Base-by-base conservation (phyloP, 2,888 invertebrate species). In the Bugula neritina region DNA sequence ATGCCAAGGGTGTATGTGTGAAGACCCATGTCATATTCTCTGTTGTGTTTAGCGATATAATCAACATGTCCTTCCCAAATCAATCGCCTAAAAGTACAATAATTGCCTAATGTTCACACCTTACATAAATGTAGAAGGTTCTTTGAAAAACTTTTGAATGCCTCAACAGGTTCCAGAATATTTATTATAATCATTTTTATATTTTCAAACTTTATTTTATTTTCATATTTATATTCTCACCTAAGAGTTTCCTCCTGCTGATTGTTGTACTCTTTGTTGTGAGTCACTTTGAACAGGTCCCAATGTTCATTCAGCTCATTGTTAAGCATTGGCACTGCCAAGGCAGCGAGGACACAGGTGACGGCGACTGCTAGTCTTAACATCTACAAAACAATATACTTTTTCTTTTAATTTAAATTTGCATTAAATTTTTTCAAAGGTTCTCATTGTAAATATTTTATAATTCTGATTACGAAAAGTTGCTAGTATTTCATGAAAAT, bases 31-130 rank as follows among this genome's bases (percentile, higher is more conserved):
- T 80, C 79, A 3, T 77, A 78, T 71, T 78, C 77, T 2, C 77
- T 71, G 73, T 81, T 81, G 75, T 81, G 81, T 52, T 75, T 71
- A 43, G 77, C 75, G 70, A 81, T 77, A 54, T 73, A 73, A 5
- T 73, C 72, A n/a, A 80, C 52, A 72, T 81, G 78, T 25, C 74
- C 74, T 74, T 80, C 80, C 78, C 78, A 80, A 52, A 80, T 78
- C 63, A 74, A 43, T 69, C 80, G 77, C 72, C 80, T 80, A 69
- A 54, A 75, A 74, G 57, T 5, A 57, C 10, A 57, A 10, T 13
- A n/a, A n/a, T n/a, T n/a, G n/a, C n/a, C n/a, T n/a, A n/a, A n/a
- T n/a, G n/a, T n/a, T n/a, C n/a, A n/a, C n/a, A n/a, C n/a, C n/a
- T n/a, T n/a, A n/a, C n/a, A n/a, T n/a, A n/a, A n/a, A n/a, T n/a